phyloP scores from a whole-genome alignment of 2,113 vertebrate species.

The Climacteris rufus region DNA sequence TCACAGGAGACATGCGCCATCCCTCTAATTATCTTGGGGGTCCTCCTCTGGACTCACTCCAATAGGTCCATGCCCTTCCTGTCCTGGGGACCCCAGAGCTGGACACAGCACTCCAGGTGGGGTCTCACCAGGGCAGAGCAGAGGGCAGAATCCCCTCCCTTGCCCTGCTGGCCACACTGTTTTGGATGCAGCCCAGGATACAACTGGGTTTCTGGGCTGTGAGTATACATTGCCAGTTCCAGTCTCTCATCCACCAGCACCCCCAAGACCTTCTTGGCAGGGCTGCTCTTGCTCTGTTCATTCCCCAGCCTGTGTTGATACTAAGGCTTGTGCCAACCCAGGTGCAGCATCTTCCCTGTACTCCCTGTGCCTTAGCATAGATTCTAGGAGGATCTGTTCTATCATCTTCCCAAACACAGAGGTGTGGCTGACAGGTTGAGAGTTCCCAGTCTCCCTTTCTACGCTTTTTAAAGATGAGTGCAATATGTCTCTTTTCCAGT shows the following conservation, averaged over 20 bases:
- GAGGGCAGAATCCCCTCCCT: neutral
- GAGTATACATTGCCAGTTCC: fast-evolving
- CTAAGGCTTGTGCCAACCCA: fast-evolving
- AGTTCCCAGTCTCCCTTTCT: neutral
- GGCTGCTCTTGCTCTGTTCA: fast-evolving
- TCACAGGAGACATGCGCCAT: neutral
- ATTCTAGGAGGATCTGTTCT: neutral
- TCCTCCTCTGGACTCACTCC: fast-evolving
- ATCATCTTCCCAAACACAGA: neutral
- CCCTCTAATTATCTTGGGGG: neutral
- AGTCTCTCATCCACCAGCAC: neutral
- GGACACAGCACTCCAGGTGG: neutral
- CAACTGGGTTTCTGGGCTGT: fast-evolving
- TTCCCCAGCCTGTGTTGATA: neutral
- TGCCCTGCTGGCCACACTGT: fast-evolving
- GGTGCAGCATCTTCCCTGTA: neutral
- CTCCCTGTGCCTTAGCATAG: neutral
- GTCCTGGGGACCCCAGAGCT: neutral
- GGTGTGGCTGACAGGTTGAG: neutral
- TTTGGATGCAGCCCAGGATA: neutral
- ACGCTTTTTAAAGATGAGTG: neutral
- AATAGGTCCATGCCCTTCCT: neutral
- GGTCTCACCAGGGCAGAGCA: neutral
- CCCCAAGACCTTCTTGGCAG: too few relatives aligned
- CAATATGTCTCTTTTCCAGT: neutral